Evolutionary conservation across 1,140 invertebrate species (phyloP).

Genomic region (Apocrypta bakeri): DNA sequence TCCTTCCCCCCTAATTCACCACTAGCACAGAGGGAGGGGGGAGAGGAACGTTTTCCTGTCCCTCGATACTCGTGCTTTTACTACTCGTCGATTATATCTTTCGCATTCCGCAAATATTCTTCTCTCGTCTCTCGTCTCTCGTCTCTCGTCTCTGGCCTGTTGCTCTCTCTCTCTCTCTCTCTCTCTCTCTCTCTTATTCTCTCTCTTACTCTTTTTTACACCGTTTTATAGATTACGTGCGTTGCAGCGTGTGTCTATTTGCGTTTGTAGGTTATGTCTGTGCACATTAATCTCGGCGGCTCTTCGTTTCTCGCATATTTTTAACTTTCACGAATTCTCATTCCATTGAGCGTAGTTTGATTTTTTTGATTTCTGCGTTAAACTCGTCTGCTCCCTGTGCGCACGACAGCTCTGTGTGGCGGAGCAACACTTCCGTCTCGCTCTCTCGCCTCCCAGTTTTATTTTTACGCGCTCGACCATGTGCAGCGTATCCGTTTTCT

Average conservation of each 20-base stretch:
- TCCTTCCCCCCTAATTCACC: neutral
- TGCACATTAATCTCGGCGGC: neutral
- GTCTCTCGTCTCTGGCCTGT: too few relatives aligned
- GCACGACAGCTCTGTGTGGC: neutral
- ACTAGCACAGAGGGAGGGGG: too few relatives aligned
- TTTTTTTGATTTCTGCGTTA: constrained; percentile 5
- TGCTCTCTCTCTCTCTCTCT: too few relatives aligned
- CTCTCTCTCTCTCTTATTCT: too few relatives aligned
- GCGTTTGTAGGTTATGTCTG: constrained; percentile 26
- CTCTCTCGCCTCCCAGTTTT: constrained; percentile 29
- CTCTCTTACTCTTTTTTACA: too few relatives aligned
- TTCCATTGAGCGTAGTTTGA: neutral
- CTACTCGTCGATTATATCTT: neutral
- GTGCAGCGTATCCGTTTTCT: constrained; percentile 46
- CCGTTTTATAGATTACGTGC: neutral
- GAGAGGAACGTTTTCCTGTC: too few relatives aligned
- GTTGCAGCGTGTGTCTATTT: too few relatives aligned
- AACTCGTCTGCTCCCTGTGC: too few relatives aligned
- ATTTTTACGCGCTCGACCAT: constrained; percentile 51
- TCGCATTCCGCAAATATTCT: neutral
- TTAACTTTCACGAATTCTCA: constrained; percentile 13
- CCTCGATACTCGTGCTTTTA: too few relatives aligned
- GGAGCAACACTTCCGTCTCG: neutral
- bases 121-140: neutral
- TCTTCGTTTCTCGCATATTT: constrained; percentile 7